A percentile compares a stretch with the other conserved stretches of the same genome.
phyloP scores from a whole-genome alignment of 2,797 vertebrate genomes.

The Hapalemur alaotrensis region DNA sequence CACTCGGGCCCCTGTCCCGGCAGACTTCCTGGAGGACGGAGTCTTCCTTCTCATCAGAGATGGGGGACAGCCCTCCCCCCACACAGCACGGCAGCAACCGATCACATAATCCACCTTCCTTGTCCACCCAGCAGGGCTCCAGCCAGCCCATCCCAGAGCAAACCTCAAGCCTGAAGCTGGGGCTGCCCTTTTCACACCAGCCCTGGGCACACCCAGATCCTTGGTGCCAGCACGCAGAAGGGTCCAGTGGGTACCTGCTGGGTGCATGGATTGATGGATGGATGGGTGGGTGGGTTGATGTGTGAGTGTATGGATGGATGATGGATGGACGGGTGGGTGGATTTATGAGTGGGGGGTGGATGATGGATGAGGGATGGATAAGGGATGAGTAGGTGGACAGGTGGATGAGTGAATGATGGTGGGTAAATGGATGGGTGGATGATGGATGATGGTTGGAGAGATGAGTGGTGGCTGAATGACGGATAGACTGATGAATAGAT shows the following conservation, averaged over 20 bases:
- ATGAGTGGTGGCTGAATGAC: no score
- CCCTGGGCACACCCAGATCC: not conserved
- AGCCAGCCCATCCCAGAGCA: not conserved
- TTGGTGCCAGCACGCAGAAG: not conserved
- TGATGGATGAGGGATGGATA: no score
- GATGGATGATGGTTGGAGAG: not conserved
- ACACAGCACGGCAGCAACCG: not conserved
- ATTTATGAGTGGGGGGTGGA: fast-evolving
- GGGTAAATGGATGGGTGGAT: not conserved
- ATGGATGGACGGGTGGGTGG: not conserved
- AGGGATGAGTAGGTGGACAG: no score
- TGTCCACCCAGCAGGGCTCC: not conserved
- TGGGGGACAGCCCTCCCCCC: not conserved
- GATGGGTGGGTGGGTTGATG: not conserved
- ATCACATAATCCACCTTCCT: not conserved
- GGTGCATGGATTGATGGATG: not conserved
- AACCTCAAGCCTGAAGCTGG: not conserved
- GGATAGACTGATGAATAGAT: no score
- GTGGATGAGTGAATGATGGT: fast-evolving
- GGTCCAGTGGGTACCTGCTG: not conserved
- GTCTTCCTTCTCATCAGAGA: not conserved
- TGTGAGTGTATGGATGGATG: not conserved
- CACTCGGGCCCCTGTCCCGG: not conserved
- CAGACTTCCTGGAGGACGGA: not conserved
- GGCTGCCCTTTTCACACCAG: not conserved